These are phyloP conservation scores for Menura novaehollandiae DNA, from an alignment of 2,113 vertebrate species.

Conservation along the genomic window DNA sequence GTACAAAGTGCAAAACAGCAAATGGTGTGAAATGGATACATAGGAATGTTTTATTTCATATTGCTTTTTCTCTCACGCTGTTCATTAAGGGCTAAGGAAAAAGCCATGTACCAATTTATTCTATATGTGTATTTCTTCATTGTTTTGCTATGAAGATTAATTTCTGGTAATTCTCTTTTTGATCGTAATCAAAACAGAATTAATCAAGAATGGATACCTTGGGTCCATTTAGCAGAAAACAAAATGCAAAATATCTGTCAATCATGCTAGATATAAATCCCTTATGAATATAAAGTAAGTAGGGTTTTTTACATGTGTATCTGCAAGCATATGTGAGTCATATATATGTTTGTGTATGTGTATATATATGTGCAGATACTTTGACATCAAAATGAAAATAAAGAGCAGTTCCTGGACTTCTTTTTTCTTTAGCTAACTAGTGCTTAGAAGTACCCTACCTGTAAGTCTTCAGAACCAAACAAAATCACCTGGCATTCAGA, in stretches of 20 bases:
- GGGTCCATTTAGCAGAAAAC: background rate
- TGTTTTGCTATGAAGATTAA: background rate
- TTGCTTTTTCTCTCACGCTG: background rate
- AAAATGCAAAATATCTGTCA: background rate
- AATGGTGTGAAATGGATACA: background rate
- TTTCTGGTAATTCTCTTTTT: background rate
- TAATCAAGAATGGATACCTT: background rate
- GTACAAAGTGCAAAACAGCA: constrained; percentile 1
- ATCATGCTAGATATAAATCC: background rate
- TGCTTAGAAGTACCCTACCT: background rate
- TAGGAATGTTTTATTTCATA: background rate
- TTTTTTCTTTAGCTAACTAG: background rate
- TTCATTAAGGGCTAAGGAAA: background rate
- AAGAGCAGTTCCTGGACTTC: background rate
- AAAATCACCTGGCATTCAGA: background rate
- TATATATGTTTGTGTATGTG: background rate
- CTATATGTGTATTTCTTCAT: background rate
- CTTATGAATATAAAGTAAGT: background rate
- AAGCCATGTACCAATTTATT: background rate
- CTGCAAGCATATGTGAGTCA: background rate
- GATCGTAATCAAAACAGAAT: background rate
- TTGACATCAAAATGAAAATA: background rate
- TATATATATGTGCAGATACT: too few relatives aligned
- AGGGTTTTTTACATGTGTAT: rapidly evolving
- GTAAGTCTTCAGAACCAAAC: background rate